Evolutionary conservation across 2,113 vertebrate genomes (phyloP).

Genomic region (Euleptes europaea): DNA sequence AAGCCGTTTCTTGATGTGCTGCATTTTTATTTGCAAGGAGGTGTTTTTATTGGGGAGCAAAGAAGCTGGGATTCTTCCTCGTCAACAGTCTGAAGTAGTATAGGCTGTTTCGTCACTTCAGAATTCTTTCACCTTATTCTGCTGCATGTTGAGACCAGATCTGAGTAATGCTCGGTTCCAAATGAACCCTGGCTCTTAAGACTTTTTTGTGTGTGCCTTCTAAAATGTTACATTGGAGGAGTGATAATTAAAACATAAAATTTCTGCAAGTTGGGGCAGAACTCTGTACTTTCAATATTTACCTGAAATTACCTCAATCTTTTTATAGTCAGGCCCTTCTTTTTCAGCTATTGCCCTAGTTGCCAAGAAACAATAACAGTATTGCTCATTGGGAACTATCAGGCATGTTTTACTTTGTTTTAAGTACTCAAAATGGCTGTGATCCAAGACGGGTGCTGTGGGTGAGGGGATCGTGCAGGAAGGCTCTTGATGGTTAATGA

Average conservation of each 20-base stretch:
- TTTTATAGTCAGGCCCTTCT: conserved; percentile 4
- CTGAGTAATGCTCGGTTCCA: no score
- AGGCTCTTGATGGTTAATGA: conserved; percentile 10
- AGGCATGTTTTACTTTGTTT: conserved; percentile 27
- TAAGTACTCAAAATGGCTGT: conserved; percentile 5
- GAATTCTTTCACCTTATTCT: no score
- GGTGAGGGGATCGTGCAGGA: not conserved
- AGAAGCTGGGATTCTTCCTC: no score
- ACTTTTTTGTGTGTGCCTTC: no score
- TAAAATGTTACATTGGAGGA: no score
- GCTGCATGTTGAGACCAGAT: no score
- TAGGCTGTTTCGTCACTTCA: no score
- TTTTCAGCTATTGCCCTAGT: conserved; percentile 5
- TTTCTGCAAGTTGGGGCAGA: not conserved
- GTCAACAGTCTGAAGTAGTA: no score
- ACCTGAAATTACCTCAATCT: not conserved
- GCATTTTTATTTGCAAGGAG: no score
- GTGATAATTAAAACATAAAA: not conserved
- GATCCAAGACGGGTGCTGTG: conserved; percentile 6
- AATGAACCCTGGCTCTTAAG: no score
- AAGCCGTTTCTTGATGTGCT: no score
- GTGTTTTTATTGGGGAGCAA: no score
- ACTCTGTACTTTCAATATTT: not conserved
- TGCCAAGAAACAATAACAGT: conserved; percentile 17
- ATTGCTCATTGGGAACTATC: conserved; percentile 10